Base-by-base conservation (phyloP, 2,797 vertebrate species). In the Leuciscus waleckii region DNA sequence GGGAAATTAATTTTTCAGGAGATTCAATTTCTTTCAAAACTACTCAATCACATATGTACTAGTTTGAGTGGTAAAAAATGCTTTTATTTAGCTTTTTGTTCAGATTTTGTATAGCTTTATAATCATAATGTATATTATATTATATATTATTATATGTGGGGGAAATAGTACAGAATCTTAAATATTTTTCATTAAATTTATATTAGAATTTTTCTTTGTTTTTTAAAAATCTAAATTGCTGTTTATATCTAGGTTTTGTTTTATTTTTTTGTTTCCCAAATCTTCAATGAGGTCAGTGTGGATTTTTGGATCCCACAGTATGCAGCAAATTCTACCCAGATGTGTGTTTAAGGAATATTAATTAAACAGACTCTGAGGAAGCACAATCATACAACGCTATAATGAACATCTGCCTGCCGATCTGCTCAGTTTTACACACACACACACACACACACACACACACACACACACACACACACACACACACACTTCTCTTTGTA, bases 381-480 rank as follows among this genome's bases (percentile, higher is more conserved):
- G 16, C n/a, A 65, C 70, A 81, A 56, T 77, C 69, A 5, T 68
- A 67, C 74, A 68, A 56, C 63, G 46, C 68, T 79, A 70, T 76
- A 84, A 87, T 82, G 74, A 87, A 79, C 83, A 87, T 82, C 83
- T 79, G 83, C 16, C 68, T 82, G 37, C 70, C 82, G 68, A 26
- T 67, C 68, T 75, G 69, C 75, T 79, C 32, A 23, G 26, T 13
- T 7, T 19, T 58, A 7, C 10, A 23, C 49, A 4, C 65, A 35
- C 19, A 54, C 49, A 43, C 78, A 32, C 32, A 32, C 32, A 32
- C 32, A 35, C 32, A 35, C 32, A 35, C 13, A n/a, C 51, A 5
- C 67, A 26, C 16, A 58, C 39, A 37, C 78, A 6, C 7, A 26
- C 49, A 5, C 67, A 23, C 49, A 2, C 65, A 32, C 19, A 54